Conservation (phyloP, 1,140 invertebrate genomes). For the Ooceraea biroi region DNA sequence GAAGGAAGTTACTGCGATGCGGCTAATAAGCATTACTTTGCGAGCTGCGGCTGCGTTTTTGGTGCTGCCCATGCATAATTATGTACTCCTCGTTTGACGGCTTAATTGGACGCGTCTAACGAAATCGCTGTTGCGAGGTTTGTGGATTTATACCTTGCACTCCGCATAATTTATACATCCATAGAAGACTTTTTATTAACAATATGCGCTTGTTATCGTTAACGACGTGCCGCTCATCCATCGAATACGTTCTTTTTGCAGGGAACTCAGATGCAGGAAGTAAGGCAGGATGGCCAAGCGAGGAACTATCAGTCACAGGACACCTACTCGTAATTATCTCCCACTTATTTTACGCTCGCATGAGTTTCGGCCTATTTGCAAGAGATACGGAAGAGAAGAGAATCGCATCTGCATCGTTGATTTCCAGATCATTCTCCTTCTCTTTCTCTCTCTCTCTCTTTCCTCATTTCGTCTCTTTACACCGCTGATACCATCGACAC, state of each 20-base stretch:
- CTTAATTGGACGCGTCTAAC: slow-evolving; percentile 47
- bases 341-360: background rate
- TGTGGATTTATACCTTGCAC: slow-evolving; percentile 73
- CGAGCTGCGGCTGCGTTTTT: background rate
- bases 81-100: slow-evolving; percentile 22
- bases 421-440: background rate
- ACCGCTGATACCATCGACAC: background rate
- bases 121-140: slow-evolving; percentile 53
- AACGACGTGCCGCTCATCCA: slow-evolving; percentile 68
- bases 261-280: slow-evolving; percentile 80
- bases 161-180: slow-evolving; percentile 20
- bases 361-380: background rate
- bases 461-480: background rate
- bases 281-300: slow-evolving; percentile 78
- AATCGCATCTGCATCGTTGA: background rate
- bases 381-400: background rate
- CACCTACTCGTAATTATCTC: slow-evolving; percentile 80
- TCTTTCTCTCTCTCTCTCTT: slow-evolving; percentile 6
- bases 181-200: slow-evolving; percentile 33
- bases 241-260: slow-evolving; percentile 67
- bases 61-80: slow-evolving; percentile 27
- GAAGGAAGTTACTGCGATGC: slow-evolving; percentile 13
- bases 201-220: slow-evolving; percentile 11
- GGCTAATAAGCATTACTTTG: background rate
- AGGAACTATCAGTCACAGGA: slow-evolving; percentile 79